Evolutionary conservation across 2,797 vertebrate genomes (phyloP).

Genomic region (Anguilla pacifica): DNA sequence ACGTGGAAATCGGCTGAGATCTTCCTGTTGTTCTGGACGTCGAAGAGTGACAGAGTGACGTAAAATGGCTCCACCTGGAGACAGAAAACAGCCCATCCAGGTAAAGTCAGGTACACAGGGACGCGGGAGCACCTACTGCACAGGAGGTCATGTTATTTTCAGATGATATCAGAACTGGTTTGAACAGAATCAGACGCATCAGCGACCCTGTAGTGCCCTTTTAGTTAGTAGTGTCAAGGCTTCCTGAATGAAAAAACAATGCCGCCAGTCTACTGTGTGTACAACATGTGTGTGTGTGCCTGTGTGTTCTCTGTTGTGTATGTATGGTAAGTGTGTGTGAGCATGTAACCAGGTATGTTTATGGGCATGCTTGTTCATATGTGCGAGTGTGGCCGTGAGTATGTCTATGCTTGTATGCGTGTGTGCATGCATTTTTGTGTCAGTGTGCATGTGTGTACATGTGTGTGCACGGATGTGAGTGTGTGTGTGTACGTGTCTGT

Average conservation of each 20-base stretch:
- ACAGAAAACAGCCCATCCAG: constrained; percentile 12
- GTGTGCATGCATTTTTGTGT: neutral
- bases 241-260: too few relatives aligned
- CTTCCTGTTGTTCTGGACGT: constrained; percentile 90
- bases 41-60: constrained; percentile 90
- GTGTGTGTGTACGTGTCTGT: neutral
- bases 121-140: neutral
- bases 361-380: neutral
- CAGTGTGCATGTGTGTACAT: neutral
- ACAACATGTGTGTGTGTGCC: neutral
- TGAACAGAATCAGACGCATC: neutral
- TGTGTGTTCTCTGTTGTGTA: neutral
- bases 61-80: constrained; percentile 95
- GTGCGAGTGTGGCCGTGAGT: neutral
- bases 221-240: too few relatives aligned
- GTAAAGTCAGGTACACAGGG: neutral
- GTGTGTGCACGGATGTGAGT: neutral
- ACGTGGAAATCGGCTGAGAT: constrained; percentile 97
- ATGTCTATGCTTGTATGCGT: neutral
- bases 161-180: neutral
- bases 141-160: neutral
- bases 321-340: neutral
- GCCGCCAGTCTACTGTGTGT: too few relatives aligned
- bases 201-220: neutral
- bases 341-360: neutral